Evolutionary conservation across 2,113 vertebrate genomes (phyloP), one percentile per base, ranked within the genome.

Genomic region (Agapornis roseicollis): DNA sequence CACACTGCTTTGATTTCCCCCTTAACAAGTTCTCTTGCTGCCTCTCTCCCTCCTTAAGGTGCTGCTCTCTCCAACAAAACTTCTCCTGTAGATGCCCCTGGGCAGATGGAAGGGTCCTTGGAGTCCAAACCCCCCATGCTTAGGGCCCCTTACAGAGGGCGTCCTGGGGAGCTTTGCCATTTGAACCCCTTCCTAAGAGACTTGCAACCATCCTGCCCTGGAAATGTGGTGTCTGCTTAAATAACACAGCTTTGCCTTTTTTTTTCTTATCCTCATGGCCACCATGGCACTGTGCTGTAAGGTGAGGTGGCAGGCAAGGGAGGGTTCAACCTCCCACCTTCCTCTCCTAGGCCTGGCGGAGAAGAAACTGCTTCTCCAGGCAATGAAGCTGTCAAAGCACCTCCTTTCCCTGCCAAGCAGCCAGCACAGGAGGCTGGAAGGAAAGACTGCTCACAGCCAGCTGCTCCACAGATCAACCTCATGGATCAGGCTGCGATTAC

Each of bases 401-500:
- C 27, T 93, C 33, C 8, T 69, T 66, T 80, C 56, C 12, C 23
- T 53, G 28, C 33, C 28, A 61, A 69, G 77, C 47, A 85, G n/a
- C 23, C 5, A 9, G 20, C n/a, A 35, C 11, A 17, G 60, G 16
- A 78, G n/a, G 19, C 33, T 87, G 69, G 61, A 90, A 63, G 44
- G 58, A 7, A 63, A 77, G 19, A 9, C 28, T 49, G 11, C 33
- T 90, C 31, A 35, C 71, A 92, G 53, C 24, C 63, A 80, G 4
- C 70, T 65, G 61, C 49, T 88, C 35, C 42, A 29, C 39, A 22
- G 33, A 74, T 9, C 39, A 88, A 33, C 23, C 29, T 70, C 61
- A 52, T 0, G 0, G 60, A 31, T 0, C 0, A 71, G 39, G 31
- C 56, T 74, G 64, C 24, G 19, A 2, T 82, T 33, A 55, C 0